Conservation (phyloP, 2,888 invertebrate genomes). For the Maniola hyperantus region DNA sequence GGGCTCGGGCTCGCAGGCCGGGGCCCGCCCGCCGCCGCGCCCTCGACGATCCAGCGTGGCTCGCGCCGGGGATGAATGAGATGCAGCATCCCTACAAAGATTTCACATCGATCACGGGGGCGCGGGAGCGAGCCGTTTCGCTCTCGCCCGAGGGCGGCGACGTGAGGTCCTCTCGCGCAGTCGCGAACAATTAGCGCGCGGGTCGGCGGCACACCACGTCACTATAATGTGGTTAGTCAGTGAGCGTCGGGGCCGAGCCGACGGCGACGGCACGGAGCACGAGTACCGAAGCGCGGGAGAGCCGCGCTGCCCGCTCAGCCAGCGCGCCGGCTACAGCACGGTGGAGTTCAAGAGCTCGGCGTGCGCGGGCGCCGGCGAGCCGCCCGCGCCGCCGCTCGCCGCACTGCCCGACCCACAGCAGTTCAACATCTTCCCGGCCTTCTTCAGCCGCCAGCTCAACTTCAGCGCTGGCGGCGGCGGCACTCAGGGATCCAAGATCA, state of each 20-base stretch:
- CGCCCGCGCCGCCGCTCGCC: slow-evolving; percentile 80
- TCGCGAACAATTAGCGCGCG: slow-evolving; percentile 80
- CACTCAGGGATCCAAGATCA: slow-evolving; percentile 89
- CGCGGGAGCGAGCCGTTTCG: slow-evolving; percentile 69
- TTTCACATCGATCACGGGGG: slow-evolving; percentile 78
- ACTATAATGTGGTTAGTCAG: slow-evolving; percentile 86
- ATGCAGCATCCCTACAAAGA: slow-evolving; percentile 73
- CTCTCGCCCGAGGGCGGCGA: slow-evolving; percentile 71
- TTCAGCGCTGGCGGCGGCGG: slow-evolving; percentile 87
- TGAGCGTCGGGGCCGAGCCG: slow-evolving; percentile 84
- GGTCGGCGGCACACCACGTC: slow-evolving; percentile 74
- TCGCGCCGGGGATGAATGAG: slow-evolving; percentile 62
- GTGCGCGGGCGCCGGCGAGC: slow-evolving; percentile 83
- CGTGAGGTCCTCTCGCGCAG: slow-evolving; percentile 74
- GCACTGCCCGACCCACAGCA: slow-evolving; percentile 88
- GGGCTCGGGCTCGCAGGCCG: slow-evolving; percentile 44
- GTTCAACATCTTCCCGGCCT: slow-evolving; percentile 95
- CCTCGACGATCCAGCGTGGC: slow-evolving; percentile 46
- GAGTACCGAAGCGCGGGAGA: slow-evolving; percentile 69
- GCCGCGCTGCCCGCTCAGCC: slow-evolving; percentile 75
- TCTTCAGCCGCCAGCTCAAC: slow-evolving; percentile 94
- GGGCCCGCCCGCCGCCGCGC: slow-evolving; percentile 49
- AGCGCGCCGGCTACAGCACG: slow-evolving; percentile 86
- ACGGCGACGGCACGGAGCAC: slow-evolving; percentile 76
- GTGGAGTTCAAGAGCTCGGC: slow-evolving; percentile 93